Conservation (phyloP, 1,140 invertebrate genomes). For the Lasioglossum baleicum region DNA sequence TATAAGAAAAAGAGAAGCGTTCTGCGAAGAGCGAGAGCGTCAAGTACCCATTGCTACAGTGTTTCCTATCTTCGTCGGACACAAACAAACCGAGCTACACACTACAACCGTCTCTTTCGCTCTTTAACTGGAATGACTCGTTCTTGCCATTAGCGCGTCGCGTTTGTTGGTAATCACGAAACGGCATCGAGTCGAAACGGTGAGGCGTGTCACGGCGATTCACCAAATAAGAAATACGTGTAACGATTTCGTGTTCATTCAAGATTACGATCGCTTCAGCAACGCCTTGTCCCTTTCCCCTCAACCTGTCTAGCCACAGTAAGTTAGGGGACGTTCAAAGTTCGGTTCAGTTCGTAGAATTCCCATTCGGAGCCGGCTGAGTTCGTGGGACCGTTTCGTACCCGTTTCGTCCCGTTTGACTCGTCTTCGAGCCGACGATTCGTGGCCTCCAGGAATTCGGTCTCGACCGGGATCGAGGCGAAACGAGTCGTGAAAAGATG, state of each 20-base stretch:
- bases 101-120: no score
- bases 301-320: neutral
- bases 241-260: slow-evolving; percentile 27
- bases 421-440: neutral
- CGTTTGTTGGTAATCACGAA: slow-evolving; percentile 42
- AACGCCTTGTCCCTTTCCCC: neutral
- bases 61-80: no score
- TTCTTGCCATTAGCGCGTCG: slow-evolving; percentile 8
- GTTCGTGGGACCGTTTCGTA: neutral
- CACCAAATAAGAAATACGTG: slow-evolving; percentile 18
- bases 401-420: neutral
- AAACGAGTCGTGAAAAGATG: no score
- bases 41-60: no score
- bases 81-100: no score
- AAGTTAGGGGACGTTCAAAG: no score
- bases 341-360: neutral
- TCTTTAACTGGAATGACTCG: neutral
- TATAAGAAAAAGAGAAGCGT: no score
- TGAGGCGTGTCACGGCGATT: slow-evolving; percentile 15
- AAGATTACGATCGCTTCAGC: slow-evolving; percentile 1
- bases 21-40: no score
- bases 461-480: neutral
- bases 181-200: slow-evolving; percentile 27
- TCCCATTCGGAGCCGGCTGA: neutral
- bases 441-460: neutral